Base-by-base conservation (phyloP, 2,797 vertebrate species). In the Smutsia gigantea region DNA sequence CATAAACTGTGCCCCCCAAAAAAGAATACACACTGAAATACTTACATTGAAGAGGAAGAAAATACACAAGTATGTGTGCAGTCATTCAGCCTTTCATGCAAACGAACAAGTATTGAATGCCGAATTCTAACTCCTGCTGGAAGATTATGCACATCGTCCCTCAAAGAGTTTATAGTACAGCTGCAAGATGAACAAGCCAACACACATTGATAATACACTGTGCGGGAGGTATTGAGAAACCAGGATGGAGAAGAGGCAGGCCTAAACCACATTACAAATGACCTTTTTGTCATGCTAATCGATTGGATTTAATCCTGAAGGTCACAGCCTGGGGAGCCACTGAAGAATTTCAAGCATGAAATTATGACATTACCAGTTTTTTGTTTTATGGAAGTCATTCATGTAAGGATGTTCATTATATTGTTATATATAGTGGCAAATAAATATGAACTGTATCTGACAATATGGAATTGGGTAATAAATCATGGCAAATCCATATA, bases 321-420 rank as follows among this genome's bases (percentile, higher is more conserved):
- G 19, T 90, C 42, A 74, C 18, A 68, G 53, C 6, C 8, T 42
- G 29, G 75, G 59, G 39, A 84, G 59, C 15, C 87, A 94, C 29
- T 71, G 31, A 90, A 53, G 12, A 95, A 51, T 79, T 94, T 90
- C 0, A 11, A 92, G 31, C 42, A 72, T 39, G 29, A 71, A 79
- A 90, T 69, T 75, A 87, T 39, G 66, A 94, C 15, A 42, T 21
- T 17, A 72, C 79, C 31, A 55, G 51, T 64, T 77, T 71, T 89
- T 82, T 78, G 51, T 94, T 95, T 75, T 71, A 85, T 78, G 72
- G 77, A 93, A 93, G 53, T 21, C 64, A 93, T 68, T 85, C n/a
- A 29, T 37, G 37, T 46, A 90, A 92, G 39, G 42, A 78, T 74
- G 18, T 19, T 84, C 34, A 57, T 77, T 77, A 78, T 9, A 72